These are phyloP conservation scores for Lytechinus variegatus DNA, from an alignment of 35 echinoderm and acorn worm species.

Conservation along the genomic window DNA sequence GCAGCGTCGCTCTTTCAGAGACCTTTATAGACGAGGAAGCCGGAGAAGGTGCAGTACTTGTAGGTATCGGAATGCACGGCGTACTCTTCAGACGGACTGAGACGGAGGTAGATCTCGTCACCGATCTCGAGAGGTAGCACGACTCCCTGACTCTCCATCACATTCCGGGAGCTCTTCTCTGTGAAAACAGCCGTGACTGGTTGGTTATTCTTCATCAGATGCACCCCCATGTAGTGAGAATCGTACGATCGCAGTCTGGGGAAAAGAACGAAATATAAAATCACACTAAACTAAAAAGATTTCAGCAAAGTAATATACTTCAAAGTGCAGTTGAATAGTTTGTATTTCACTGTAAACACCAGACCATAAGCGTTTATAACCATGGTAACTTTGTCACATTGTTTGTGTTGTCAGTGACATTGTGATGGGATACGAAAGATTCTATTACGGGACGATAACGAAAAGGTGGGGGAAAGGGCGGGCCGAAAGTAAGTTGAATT, in stretches of 20 bases:
- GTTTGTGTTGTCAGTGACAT: too few species aligned
- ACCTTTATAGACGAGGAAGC: conserved; percentile 78
- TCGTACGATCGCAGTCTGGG: conserved; percentile 84
- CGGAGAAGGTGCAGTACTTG: conserved; percentile 73
- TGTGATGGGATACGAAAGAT: too few species aligned
- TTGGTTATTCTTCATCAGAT: conserved; percentile 75
- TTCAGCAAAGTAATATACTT: too few species aligned
- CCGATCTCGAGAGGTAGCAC: conserved; percentile 63
- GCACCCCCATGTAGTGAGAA: conserved; percentile 61
- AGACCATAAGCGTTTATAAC: too few species aligned
- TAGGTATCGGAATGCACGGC: conserved; percentile 68
- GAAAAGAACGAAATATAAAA: background rate
- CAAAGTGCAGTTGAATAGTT: too few species aligned
- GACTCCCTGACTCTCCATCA: conserved; percentile 76
- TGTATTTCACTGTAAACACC: too few species aligned
- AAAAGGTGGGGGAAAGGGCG: too few species aligned
- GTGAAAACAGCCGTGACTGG: conserved; percentile 62
- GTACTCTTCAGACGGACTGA: conserved; percentile 63
- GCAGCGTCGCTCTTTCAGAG: background rate
- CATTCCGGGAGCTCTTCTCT: conserved; percentile 65
- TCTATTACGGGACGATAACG: too few species aligned
- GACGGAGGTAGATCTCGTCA: conserved; percentile 73
- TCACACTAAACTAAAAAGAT: too few species aligned
- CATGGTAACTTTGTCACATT: too few species aligned
- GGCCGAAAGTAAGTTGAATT: too few species aligned